These are phyloP conservation scores for Eucriotettix oculatus DNA, from an alignment of 2,888 invertebrate genomes.

Conservation along the genomic window DNA sequence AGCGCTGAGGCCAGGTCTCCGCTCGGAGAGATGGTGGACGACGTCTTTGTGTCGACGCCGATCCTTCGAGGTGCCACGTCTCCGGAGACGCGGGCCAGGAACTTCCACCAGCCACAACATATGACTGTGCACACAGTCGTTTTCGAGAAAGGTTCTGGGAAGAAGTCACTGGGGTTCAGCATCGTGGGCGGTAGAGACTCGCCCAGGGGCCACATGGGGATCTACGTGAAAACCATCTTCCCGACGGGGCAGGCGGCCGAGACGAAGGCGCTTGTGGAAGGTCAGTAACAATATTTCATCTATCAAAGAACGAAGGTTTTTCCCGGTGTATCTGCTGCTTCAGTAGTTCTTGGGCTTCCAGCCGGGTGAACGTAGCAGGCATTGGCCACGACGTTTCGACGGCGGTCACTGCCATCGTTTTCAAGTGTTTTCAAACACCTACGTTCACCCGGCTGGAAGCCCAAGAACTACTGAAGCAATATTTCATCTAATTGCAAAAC, in stretches of 20 bases:
- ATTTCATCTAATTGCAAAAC: neutral
- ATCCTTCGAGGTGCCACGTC: neutral
- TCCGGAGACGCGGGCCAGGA: neutral
- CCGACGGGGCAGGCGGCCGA: constrained; percentile 40
- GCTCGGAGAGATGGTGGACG: neutral
- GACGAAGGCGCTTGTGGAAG: constrained; percentile 36
- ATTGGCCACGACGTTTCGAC: too few relatives aligned
- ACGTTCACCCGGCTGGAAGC: too few relatives aligned
- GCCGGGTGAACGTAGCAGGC: too few relatives aligned
- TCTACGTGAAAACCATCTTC: constrained; percentile 41
- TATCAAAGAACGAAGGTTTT: too few relatives aligned
- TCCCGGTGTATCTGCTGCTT: too few relatives aligned
- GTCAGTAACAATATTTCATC: constrained; percentile 20
- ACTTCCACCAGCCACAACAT: neutral
- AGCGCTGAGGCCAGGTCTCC: neutral
- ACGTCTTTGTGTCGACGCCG: neutral
- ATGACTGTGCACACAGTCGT: constrained; percentile 12
- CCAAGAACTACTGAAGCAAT: neutral
- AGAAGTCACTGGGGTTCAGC: constrained; percentile 42
- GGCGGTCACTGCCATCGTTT: too few relatives aligned
- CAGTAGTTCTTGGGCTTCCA: too few relatives aligned
- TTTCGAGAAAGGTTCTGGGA: constrained; percentile 36
- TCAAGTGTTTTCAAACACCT: too few relatives aligned
- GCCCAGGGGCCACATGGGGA: constrained; percentile 40
- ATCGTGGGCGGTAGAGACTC: constrained; percentile 45